These are phyloP conservation scores for Pollenia angustigena DNA, from an alignment of 2,888 invertebrate genomes.

Conservation along the genomic window DNA sequence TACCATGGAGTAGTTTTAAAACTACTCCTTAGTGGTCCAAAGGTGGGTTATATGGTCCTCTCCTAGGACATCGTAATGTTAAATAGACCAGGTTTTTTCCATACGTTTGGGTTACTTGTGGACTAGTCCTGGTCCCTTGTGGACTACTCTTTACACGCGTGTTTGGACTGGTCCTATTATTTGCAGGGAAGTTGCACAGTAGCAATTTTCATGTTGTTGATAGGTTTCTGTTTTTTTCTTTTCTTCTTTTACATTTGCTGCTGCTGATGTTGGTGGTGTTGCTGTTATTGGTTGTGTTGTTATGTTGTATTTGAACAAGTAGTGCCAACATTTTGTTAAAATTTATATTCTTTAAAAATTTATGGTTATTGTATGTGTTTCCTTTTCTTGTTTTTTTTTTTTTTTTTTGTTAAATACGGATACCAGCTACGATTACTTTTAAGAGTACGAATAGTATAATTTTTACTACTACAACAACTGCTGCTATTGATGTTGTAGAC, in stretches of 20 bases:
- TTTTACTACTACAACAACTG: constrained; percentile 35
- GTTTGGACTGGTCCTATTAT: too few relatives aligned
- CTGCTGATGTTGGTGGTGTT: constrained; percentile 30
- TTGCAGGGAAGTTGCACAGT: constrained; percentile 48
- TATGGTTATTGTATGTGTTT: constrained; percentile 71
- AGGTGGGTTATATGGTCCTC: too few relatives aligned
- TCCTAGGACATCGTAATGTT: too few relatives aligned
- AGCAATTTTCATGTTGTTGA: constrained; percentile 53
- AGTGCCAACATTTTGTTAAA: constrained; percentile 72
- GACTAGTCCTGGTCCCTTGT: too few relatives aligned
- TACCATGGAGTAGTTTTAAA: too few relatives aligned
- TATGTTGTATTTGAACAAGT: constrained; percentile 63
- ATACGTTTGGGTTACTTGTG: too few relatives aligned
- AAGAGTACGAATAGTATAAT: constrained; percentile 1
- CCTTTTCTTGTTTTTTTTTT: constrained; percentile 18
- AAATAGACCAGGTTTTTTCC: too few relatives aligned
- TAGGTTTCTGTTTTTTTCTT: not conserved
- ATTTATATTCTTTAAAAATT: constrained; percentile 72
- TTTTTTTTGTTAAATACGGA: not conserved
- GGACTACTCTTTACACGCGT: too few relatives aligned
- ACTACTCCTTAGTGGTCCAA: too few relatives aligned
- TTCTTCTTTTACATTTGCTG: not conserved
- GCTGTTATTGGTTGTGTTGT: constrained; percentile 52
- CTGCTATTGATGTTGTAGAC: constrained; percentile 24
- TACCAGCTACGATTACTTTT: constrained; percentile 34